Conservation (phyloP, 2,888 invertebrate species). For the Eudemis profundana region DNA sequence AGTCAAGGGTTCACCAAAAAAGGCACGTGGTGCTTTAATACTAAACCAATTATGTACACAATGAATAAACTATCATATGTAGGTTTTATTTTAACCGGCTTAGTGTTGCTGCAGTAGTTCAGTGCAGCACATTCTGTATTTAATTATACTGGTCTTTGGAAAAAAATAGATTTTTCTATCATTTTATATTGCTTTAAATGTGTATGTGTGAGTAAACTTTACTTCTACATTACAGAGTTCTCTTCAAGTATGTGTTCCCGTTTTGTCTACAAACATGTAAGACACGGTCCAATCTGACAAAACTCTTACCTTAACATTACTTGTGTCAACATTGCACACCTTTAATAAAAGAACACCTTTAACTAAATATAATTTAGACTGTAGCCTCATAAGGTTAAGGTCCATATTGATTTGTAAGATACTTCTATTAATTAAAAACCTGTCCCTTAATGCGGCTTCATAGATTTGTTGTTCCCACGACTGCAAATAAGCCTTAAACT, state of each 20-base stretch:
- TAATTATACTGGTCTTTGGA: too few relatives aligned
- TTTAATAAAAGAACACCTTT: constrained; percentile 11
- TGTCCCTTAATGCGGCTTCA: constrained; percentile 41
- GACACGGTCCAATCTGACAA: constrained; percentile 38
- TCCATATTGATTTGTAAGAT: constrained; percentile 6
- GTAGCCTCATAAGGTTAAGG: neutral
- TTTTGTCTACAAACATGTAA: constrained; percentile 41
- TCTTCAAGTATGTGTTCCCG: neutral
- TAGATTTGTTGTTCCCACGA: constrained; percentile 43
- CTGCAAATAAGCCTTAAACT: constrained; percentile 32
- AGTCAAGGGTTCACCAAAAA: too few relatives aligned
- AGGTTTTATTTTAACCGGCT: too few relatives aligned
- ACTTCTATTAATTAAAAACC: constrained; percentile 39
- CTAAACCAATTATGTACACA: too few relatives aligned
- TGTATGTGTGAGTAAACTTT: neutral
- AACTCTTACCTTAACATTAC: constrained; percentile 39
- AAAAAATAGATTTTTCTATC: too few relatives aligned
- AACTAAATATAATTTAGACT: constrained; percentile 9
- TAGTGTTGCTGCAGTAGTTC: too few relatives aligned
- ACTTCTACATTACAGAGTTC: neutral
- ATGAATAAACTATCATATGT: too few relatives aligned
- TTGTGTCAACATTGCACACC: constrained; percentile 32
- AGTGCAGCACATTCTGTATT: too few relatives aligned
- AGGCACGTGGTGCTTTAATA: too few relatives aligned
- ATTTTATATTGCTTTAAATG: neutral